These are phyloP conservation scores for Calliopum simillimum DNA, from an alignment of 2,888 invertebrate species.

Conservation along the genomic window DNA sequence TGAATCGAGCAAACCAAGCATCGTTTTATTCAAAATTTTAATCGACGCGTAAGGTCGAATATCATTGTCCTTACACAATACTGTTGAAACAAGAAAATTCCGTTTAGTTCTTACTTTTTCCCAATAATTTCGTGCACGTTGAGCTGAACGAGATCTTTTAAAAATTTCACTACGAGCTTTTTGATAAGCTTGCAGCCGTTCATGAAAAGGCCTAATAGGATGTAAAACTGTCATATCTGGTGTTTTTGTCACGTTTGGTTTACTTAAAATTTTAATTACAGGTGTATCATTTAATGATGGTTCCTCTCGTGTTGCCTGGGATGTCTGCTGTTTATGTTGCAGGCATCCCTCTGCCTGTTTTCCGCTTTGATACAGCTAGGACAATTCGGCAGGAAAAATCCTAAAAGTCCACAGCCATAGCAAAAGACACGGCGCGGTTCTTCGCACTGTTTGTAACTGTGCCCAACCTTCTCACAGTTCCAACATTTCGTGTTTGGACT, in stretches of 20 bases:
- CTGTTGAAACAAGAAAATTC: background rate
- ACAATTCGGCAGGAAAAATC: background rate
- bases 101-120: background rate
- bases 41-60: constrained; percentile 1
- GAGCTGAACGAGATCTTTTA: background rate
- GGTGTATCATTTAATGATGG: no score
- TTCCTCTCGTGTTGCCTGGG: no score
- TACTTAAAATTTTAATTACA: no score
- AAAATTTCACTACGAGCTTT: background rate
- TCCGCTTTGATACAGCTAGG: background rate
- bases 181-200: no score
- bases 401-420: constrained; percentile 14
- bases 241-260: no score
- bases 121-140: background rate
- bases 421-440: background rate
- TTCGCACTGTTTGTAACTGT: no score
- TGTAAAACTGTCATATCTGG: no score
- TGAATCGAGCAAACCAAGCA: constrained; percentile 3
- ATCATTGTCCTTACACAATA: constrained; percentile 4
- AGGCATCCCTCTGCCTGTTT: background rate
- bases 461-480: constrained; percentile 10
- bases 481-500: constrained; percentile 9
- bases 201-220: no score
- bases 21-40: background rate
- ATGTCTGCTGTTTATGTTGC: background rate